Conservation (phyloP, 2,797 vertebrate species). For the Antennarius maculatus region DNA sequence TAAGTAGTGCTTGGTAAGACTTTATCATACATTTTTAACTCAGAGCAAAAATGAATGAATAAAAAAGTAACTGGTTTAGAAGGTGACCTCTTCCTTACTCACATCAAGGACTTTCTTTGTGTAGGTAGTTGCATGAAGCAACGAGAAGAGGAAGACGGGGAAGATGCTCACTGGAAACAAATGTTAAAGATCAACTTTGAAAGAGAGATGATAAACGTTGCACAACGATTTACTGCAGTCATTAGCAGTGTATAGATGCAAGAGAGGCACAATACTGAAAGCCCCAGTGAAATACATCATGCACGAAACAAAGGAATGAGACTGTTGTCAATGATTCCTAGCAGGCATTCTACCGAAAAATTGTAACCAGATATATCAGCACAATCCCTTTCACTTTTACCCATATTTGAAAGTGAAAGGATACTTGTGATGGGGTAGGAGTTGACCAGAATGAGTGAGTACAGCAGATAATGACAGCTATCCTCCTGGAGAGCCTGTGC, state of each 20-base stretch:
- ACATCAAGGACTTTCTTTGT: conserved; percentile 98
- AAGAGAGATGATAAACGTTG: background rate
- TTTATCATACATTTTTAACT: conserved; percentile 11
- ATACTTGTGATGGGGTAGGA: conserved; percentile 99
- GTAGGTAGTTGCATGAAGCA: conserved; percentile 96
- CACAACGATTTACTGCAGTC: background rate
- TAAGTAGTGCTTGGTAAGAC: background rate
- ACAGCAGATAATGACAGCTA: conserved; percentile 97
- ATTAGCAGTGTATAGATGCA: too few species aligned
- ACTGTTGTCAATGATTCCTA: too few species aligned
- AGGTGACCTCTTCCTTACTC: conserved; percentile 74
- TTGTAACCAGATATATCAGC: background rate
- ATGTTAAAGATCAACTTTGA: conserved; percentile 79
- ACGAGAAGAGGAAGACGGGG: conserved; percentile 95
- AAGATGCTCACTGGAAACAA: conserved; percentile 95
- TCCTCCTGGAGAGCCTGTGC: conserved; percentile 95
- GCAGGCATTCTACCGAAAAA: background rate
- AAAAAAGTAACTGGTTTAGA: background rate
- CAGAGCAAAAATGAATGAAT: conserved; percentile 9
- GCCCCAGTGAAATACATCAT: background rate
- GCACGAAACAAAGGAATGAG: too few species aligned
- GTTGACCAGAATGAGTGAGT: conserved; percentile 98
- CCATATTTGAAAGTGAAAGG: conserved; percentile 74
- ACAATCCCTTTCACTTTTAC: background rate
- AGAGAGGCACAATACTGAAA: background rate